Evolutionary conservation across 2,888 invertebrate genomes (phyloP).

Genomic region (Caenorhabditis panamensis): DNA sequence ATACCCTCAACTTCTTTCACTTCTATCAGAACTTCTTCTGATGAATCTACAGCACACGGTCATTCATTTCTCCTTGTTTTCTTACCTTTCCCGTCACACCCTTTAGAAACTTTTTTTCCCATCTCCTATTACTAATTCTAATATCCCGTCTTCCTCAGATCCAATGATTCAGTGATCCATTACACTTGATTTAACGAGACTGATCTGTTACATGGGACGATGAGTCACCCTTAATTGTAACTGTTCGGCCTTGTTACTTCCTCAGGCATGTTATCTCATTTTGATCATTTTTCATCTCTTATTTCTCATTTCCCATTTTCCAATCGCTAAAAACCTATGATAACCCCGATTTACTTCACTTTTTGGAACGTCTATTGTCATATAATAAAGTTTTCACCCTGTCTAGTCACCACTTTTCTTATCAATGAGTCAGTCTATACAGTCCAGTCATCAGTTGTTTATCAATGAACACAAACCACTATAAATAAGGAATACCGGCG

Average conservation of each 20-base stretch:
- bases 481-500: not conserved
- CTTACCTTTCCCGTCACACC: constrained; percentile 9
- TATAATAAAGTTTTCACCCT: constrained; percentile 8
- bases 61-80: constrained; percentile 36
- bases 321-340: not conserved
- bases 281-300: constrained; percentile 1
- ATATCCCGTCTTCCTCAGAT: not conserved
- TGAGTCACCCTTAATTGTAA: constrained; percentile 34
- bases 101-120: not conserved
- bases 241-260: constrained; percentile 50
- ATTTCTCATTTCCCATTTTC: not conserved
- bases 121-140: not conserved
- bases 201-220: constrained; percentile 45
- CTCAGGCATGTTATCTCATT: constrained; percentile 59
- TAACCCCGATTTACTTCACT: not conserved
- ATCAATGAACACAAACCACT: constrained; percentile 5
- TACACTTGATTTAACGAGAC: constrained; percentile 42
- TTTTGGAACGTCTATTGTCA: not conserved
- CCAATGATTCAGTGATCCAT: constrained; percentile 17
- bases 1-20: constrained; percentile 44
- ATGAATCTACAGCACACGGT: constrained; percentile 53
- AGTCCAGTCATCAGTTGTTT: constrained; percentile 34
- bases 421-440: constrained; percentile 12
- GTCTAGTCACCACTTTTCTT: constrained; percentile 1
- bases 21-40: no score